Percentiles rank a stretch among this genome's conserved stretches.
These are phyloP conservation scores for Halocynthia aurantium DNA, from an alignment of 23 tunicate species.

Conservation along the genomic window DNA sequence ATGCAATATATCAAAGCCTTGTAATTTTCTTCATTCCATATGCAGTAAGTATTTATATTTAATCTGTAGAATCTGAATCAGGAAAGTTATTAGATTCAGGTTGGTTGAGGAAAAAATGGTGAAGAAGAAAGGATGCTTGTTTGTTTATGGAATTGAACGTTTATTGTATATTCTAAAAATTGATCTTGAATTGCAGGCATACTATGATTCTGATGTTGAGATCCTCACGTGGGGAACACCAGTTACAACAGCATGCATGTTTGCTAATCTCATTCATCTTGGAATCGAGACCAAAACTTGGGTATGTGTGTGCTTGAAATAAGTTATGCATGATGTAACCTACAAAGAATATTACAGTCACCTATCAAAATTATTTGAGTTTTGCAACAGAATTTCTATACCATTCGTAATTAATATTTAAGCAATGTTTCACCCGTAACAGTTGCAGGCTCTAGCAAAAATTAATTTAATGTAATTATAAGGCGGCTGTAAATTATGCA, in stretches of 20 bases:
- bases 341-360: too few species aligned
- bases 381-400: neutral
- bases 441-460: too few species aligned
- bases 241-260: slow-evolving; percentile 83
- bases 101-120: neutral
- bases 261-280: slow-evolving; percentile 78
- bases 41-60: slow-evolving; percentile 41
- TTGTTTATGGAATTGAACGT: neutral
- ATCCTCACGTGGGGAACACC: slow-evolving; percentile 96
- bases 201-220: slow-evolving; percentile 72
- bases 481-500: too few species aligned
- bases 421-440: too few species aligned
- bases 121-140: neutral
- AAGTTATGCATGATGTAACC: neutral
- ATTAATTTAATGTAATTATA: too few species aligned
- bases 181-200: slow-evolving; percentile 37
- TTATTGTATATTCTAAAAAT: neutral
- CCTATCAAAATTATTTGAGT: neutral
- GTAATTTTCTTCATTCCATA: slow-evolving; percentile 79
- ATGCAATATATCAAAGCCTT: slow-evolving; percentile 82
- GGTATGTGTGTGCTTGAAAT: slow-evolving; percentile 37
- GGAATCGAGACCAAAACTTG: slow-evolving; percentile 98
- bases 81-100: neutral
- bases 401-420: too few species aligned
- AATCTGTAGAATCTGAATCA: neutral